phyloP scores from a whole-genome alignment of 37 sponge, comb jelly and placozoan species.

The Tethya wilhelma region DNA sequence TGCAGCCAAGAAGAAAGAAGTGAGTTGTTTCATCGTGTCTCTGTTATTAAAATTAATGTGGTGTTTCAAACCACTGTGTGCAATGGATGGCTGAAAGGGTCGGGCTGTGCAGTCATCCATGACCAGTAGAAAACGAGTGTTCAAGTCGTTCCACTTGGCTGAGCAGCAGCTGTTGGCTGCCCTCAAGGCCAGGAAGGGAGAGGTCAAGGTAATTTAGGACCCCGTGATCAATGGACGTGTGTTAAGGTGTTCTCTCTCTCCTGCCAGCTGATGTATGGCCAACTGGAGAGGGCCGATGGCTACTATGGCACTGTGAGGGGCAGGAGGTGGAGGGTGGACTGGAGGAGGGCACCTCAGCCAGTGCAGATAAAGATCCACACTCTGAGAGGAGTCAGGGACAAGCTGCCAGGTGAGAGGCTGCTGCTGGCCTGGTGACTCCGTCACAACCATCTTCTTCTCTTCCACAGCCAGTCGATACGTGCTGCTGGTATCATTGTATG shows the following conservation, averaged over 20 bases:
- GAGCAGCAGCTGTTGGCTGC: constrained; percentile 1
- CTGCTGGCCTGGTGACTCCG: too few species aligned
- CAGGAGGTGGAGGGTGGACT: constrained; percentile 1
- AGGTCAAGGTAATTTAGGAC: background rate
- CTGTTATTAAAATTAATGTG: constrained; percentile 10
- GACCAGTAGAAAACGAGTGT: background rate
- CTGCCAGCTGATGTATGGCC: background rate
- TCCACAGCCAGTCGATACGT: constrained; percentile 1
- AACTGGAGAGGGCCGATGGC: background rate
- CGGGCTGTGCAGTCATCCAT: constrained; percentile 18
- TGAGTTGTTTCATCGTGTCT: background rate
- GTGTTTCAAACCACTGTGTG: too few species aligned
- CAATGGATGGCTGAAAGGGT: too few species aligned
- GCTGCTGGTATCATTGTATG: background rate
- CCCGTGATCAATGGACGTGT: background rate
- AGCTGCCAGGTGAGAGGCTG: constrained; percentile 15
- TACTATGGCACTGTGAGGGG: constrained; percentile 6
- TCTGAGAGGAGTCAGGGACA: constrained; percentile 1
- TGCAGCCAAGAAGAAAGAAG: constrained; percentile 11
- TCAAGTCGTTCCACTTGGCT: background rate
- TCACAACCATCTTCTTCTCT: too few species aligned
- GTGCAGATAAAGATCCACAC: constrained; percentile 6
- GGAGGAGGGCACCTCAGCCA: constrained; percentile 1
- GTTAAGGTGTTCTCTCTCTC: background rate
- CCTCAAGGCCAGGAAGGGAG: background rate